phyloP scores from a whole-genome alignment of 1,140 invertebrate species.

The Drosophila neocordata region DNA sequence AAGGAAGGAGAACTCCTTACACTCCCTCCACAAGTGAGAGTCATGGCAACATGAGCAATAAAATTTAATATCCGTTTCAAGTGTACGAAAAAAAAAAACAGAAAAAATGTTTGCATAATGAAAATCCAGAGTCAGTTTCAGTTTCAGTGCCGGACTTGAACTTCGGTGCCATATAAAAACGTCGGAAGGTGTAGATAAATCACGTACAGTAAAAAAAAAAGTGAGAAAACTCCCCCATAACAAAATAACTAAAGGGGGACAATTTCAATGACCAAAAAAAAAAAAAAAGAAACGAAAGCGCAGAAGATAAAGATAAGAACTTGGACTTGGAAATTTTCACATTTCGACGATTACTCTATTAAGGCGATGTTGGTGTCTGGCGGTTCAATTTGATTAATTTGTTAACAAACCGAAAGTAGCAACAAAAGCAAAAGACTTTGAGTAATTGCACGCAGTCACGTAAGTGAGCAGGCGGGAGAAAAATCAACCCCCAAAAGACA shows the following conservation, averaged over 20 bases:
- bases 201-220: slow-evolving; percentile 51
- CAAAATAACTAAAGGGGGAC: slow-evolving; percentile 36
- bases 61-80: slow-evolving; percentile 78
- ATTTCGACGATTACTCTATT: slow-evolving; percentile 68
- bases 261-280: slow-evolving; percentile 42
- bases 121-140: slow-evolving; percentile 24
- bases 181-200: slow-evolving; percentile 76
- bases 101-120: slow-evolving; percentile 71
- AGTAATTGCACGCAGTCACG: slow-evolving; percentile 76
- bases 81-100: slow-evolving; percentile 50
- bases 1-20: neutral
- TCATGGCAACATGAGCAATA: slow-evolving; percentile 77
- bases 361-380: slow-evolving; percentile 34
- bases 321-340: slow-evolving; percentile 51
- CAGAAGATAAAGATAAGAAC: slow-evolving; percentile 60
- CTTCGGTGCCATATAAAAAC: slow-evolving; percentile 49
- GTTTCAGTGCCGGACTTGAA: slow-evolving; percentile 2
- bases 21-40: neutral
- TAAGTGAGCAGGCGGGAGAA: slow-evolving; percentile 27
- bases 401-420: slow-evolving; percentile 79
- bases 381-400: slow-evolving; percentile 80
- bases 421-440: slow-evolving; percentile 59
- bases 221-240: slow-evolving; percentile 70
- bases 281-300: slow-evolving; percentile 33
- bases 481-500: slow-evolving; percentile 24